These are phyloP conservation scores for Tokudaia muenninki DNA, from an alignment of 2,797 vertebrate genomes.

Conservation along the genomic window DNA sequence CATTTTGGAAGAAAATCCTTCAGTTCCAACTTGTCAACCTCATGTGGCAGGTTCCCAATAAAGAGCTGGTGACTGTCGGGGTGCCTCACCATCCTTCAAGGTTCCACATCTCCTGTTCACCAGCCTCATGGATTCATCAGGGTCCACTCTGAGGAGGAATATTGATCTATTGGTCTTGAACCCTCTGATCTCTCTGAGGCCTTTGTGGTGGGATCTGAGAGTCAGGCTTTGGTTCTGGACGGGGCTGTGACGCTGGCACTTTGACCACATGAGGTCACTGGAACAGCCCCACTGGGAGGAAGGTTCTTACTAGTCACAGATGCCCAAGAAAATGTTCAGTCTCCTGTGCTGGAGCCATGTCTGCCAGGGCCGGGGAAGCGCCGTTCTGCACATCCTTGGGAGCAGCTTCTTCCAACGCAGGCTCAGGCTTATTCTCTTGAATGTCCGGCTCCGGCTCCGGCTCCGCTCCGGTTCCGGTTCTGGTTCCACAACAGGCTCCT, in stretches of 20 bases:
- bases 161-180: neutral
- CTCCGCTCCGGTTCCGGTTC: slow-evolving; percentile 91
- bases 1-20: neutral
- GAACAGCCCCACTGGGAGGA: neutral
- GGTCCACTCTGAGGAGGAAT: neutral
- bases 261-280: neutral
- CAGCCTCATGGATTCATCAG: neutral
- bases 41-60: neutral
- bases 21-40: neutral
- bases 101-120: neutral
- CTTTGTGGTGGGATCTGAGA: neutral
- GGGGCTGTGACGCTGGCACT: neutral
- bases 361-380: slow-evolving; percentile 91
- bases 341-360: slow-evolving; percentile 91
- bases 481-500: slow-evolving; percentile 83
- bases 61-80: neutral
- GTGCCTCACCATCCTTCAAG: neutral
- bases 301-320: neutral
- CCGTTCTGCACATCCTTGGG: slow-evolving; percentile 92
- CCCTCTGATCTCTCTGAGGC: neutral
- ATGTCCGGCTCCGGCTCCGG: slow-evolving; percentile 79
- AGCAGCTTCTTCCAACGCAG: slow-evolving; percentile 86
- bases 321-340: slow-evolving; percentile 84
- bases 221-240: neutral
- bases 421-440: slow-evolving; percentile 90